A percentile compares a stretch with the other conserved stretches of the same genome.
These are phyloP conservation scores for Solenodon paradoxus DNA, from an alignment of 2,113 vertebrate genomes.

Conservation along the genomic window DNA sequence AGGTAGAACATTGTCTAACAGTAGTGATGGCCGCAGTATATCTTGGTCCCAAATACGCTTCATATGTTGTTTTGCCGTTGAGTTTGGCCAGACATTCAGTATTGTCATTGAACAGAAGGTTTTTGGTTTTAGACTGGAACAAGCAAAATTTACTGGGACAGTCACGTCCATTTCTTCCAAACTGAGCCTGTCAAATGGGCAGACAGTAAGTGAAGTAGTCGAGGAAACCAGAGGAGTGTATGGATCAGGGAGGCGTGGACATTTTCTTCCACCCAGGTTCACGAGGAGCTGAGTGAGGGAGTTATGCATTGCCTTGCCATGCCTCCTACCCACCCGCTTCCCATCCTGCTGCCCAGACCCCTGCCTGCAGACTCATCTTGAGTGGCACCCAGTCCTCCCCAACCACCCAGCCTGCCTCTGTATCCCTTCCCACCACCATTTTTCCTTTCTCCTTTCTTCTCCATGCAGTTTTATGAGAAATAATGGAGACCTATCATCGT, in stretches of 20 bases:
- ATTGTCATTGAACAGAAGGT: constrained; percentile 83
- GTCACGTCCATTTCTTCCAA: constrained; percentile 60
- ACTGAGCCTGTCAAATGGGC: constrained; percentile 60
- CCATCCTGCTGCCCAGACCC: not conserved
- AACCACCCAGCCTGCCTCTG: not conserved
- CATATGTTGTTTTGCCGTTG: not conserved
- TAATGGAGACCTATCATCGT: not conserved
- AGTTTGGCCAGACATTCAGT: constrained; percentile 81
- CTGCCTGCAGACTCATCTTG: fast-evolving
- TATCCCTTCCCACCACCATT: not conserved
- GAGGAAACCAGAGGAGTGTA: too few relatives aligned
- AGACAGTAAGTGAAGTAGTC: not conserved
- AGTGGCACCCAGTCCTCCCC: not conserved
- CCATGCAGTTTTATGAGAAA: not conserved
- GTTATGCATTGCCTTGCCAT: too few relatives aligned
- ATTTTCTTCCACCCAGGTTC: not conserved
- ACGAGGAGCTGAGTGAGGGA: not conserved
- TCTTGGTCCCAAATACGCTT: constrained; percentile 68
- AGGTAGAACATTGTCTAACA: constrained; percentile 75
- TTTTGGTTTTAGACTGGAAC: constrained; percentile 78
- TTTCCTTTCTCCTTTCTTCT: not conserved
- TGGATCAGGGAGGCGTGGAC: not conserved
- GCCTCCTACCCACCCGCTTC: too few relatives aligned
- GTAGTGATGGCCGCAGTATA: constrained; percentile 68
- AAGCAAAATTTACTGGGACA: constrained; percentile 69